Conservation (phyloP, 2,888 invertebrate species). For the Lepetodrilus schrolli region DNA sequence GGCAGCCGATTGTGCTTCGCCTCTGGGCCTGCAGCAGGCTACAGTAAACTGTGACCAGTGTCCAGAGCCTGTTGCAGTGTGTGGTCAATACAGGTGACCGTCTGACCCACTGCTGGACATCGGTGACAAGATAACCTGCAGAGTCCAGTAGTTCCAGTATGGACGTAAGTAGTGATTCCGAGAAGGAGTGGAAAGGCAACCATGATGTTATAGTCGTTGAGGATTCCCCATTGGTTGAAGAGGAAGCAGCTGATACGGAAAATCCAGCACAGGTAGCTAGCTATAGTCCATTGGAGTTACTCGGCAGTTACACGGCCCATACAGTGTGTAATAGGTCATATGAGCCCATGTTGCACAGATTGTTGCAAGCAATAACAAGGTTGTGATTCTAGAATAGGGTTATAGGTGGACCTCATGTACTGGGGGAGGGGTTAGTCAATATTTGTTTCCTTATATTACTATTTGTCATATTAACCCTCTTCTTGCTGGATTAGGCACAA, state of each 20-base stretch:
- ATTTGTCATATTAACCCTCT: too few relatives aligned
- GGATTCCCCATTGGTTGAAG: background rate
- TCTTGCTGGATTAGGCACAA: too few relatives aligned
- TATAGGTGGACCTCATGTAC: too few relatives aligned
- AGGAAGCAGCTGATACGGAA: background rate
- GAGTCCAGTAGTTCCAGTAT: background rate
- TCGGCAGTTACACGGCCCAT: too few relatives aligned
- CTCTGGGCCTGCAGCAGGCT: background rate
- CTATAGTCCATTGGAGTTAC: background rate
- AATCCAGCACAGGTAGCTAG: background rate
- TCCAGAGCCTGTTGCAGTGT: too few relatives aligned
- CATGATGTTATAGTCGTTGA: conserved; percentile 7
- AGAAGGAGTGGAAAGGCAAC: background rate
- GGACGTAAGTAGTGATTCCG: background rate
- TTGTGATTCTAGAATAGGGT: too few relatives aligned
- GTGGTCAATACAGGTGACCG: background rate
- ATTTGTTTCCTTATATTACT: too few relatives aligned
- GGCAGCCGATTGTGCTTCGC: background rate
- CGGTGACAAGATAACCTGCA: background rate
- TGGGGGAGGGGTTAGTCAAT: too few relatives aligned
- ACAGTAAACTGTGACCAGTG: too few relatives aligned
- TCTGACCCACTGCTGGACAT: background rate
- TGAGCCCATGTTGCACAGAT: too few relatives aligned
- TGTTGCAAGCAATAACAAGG: too few relatives aligned
- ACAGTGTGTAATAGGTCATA: too few relatives aligned